phyloP scores from a whole-genome alignment of 1,140 invertebrate species.

The Amyelois transitella region DNA sequence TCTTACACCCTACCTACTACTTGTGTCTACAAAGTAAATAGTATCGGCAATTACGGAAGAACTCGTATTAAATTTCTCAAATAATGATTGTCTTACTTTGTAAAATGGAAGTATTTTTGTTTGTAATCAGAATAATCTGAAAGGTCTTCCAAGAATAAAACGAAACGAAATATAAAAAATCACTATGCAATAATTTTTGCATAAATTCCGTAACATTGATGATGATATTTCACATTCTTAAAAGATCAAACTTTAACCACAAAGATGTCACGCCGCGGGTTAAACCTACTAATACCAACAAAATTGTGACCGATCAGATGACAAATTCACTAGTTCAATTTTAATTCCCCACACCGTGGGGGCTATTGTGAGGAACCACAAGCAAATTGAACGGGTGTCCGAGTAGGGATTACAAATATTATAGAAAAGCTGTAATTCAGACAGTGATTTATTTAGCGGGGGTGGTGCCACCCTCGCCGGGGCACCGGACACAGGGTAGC shows the following conservation, averaged over 20 bases:
- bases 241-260: too few relatives aligned
- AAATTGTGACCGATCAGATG: slow-evolving; percentile 10
- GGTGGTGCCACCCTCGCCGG: slow-evolving; percentile 58
- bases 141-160: too few relatives aligned
- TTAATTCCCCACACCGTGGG: slow-evolving; percentile 31
- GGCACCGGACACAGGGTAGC: slow-evolving; percentile 56
- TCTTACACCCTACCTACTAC: background rate
- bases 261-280: too few relatives aligned
- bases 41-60: background rate
- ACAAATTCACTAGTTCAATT: slow-evolving; percentile 36
- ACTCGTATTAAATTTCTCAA: background rate
- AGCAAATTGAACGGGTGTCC: slow-evolving; percentile 35
- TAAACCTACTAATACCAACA: too few relatives aligned
- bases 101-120: too few relatives aligned
- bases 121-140: too few relatives aligned
- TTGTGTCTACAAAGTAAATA: background rate
- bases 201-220: too few relatives aligned
- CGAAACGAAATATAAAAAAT: too few relatives aligned
- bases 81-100: background rate
- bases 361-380: slow-evolving; percentile 30
- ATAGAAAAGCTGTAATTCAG: slow-evolving; percentile 66
- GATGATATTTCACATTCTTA: too few relatives aligned
- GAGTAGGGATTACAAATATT: slow-evolving; percentile 58
- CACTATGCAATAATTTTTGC: too few relatives aligned
- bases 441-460: slow-evolving; percentile 71